phyloP scores from a whole-genome alignment of 2,113 vertebrate species.

The Alligator mississippiensis region DNA sequence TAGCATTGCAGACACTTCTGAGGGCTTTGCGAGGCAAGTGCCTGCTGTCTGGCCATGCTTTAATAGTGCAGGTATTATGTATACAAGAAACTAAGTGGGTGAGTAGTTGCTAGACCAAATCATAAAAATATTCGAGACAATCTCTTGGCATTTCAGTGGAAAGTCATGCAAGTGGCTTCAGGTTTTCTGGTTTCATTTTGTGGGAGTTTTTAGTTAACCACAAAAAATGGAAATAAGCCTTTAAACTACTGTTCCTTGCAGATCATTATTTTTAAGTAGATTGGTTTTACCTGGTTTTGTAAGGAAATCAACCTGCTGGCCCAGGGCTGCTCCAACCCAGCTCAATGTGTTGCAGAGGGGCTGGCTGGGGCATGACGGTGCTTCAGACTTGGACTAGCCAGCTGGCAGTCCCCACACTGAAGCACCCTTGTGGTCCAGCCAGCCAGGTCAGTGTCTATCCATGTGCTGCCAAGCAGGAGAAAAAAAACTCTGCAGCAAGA shows the following conservation, averaged over 20 bases:
- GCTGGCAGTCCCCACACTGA: too few species aligned
- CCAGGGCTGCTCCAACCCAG: too few species aligned
- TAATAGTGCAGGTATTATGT: neutral
- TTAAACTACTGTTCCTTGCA: constrained; percentile 46
- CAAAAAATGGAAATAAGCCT: constrained; percentile 11
- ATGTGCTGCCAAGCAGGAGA: too few species aligned
- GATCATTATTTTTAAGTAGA: constrained; percentile 40
- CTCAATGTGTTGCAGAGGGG: too few species aligned
- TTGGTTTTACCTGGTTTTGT: neutral
- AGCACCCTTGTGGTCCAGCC: too few species aligned
- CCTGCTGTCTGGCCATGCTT: neutral
- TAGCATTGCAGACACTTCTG: neutral
- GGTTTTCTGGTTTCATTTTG: neutral
- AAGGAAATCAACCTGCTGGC: neutral
- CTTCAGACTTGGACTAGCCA: too few species aligned
- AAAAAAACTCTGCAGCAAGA: too few species aligned
- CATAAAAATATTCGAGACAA: constrained; percentile 19
- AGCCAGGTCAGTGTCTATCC: too few species aligned
- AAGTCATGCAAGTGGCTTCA: neutral
- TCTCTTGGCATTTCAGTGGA: constrained; percentile 39
- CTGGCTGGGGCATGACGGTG: too few species aligned
- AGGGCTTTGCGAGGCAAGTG: neutral
- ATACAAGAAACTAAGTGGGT: too few species aligned
- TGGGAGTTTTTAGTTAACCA: neutral
- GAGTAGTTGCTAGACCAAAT: neutral